Evolutionary conservation across 2,888 invertebrate genomes (phyloP), one percentile per base, ranked within the genome.

Genomic region (Pachycephus smyrnensis): DNA sequence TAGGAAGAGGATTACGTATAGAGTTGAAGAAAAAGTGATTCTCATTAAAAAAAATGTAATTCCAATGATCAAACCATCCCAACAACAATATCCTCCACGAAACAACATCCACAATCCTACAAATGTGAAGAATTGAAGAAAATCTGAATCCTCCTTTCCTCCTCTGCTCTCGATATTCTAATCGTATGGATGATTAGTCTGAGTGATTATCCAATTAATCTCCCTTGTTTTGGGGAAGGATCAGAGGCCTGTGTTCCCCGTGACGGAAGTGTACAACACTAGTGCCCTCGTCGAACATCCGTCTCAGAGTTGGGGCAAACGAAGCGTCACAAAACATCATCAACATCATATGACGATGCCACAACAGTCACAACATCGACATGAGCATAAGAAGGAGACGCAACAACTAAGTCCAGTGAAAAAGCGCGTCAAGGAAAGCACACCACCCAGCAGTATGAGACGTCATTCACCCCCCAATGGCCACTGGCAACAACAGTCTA

Each of bases 401-500:
- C 96, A 97, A 78, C 98, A 98, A 90, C 92, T 98, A 87, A 98
- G 98, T 87, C 99, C 99, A 2, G 98, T 98, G 36, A 99, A 99
- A 93, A 99, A 99, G 91, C 94, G 98, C 31, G 98, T 98, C 73
- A 98, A 98, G 92, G 98, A 98, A 90, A 98, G 97, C 88, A 97
- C 98, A 35, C 98, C 98, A 35, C 98, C 97, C 2, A 92, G 91
- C 83, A 92, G 92, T 73, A 88, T 88, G 82, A 88, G 91, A 74
- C 86, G 91, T 40, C 91, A 89, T 79, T 89, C 92, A 87, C 89
- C 92, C 81, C 84, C 91, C 84, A 88, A 88, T 40, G 90, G 89
- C 40, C 91, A 92, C 75, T 93, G 93, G 91, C 92, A 92, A 85
- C 88, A 90, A 78, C 88, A 90, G 77, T 79, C 84, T 15, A 82